These are phyloP conservation scores for Apogon hyalosoma DNA, from an alignment of 2,797 vertebrate genomes.

Conservation along the genomic window DNA sequence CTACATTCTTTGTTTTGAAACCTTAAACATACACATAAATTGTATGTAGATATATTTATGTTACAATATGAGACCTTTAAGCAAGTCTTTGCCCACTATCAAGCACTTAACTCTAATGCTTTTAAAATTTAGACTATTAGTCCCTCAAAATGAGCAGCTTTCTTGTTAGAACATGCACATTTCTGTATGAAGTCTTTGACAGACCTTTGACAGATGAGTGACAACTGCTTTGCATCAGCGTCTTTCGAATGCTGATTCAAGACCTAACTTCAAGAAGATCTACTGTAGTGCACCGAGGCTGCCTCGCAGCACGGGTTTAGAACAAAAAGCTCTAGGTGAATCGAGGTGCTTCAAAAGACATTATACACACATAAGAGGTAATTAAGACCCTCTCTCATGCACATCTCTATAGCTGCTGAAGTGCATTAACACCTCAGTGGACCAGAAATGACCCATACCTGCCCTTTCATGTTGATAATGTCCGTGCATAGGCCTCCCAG, in stretches of 20 bases:
- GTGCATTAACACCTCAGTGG: conserved; percentile 1
- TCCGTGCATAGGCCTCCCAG: neutral
- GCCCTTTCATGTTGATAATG: conserved; percentile 1
- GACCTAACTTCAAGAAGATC: neutral
- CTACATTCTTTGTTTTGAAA: too few relatives aligned
- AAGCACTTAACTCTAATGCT: neutral
- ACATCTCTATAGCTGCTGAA: neutral
- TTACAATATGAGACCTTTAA: too few relatives aligned
- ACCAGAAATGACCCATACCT: conserved; percentile 7
- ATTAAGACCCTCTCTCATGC: conserved; percentile 1
- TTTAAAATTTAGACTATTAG: conserved; percentile 10
- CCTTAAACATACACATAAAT: too few relatives aligned
- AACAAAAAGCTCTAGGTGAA: conserved; percentile 7
- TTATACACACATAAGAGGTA: neutral
- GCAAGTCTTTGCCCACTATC: neutral
- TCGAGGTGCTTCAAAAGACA: conserved; percentile 12
- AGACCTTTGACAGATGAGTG: conserved; percentile 30
- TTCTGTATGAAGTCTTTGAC: conserved; percentile 1
- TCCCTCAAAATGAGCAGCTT: conserved; percentile 18
- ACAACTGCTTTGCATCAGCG: conserved; percentile 19
- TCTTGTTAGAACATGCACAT: conserved; percentile 8
- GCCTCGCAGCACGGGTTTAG: neutral
- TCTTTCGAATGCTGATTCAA: conserved; percentile 28
- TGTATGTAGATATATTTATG: too few relatives aligned
- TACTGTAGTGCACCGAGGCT: conserved; percentile 9